Evolutionary conservation across 2,888 invertebrate species (phyloP).

Genomic region (Nycteola revayana): DNA sequence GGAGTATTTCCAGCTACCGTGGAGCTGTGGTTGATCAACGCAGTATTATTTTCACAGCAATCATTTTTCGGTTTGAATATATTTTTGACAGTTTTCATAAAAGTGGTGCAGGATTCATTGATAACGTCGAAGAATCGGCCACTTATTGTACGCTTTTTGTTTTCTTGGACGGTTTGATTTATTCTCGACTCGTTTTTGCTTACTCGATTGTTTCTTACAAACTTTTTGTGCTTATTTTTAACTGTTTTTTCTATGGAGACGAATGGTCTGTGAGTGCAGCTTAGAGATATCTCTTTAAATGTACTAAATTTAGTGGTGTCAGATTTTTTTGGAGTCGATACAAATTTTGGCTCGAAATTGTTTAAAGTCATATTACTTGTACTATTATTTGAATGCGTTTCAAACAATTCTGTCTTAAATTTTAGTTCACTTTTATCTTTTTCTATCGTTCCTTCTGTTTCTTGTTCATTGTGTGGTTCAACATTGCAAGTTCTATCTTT

Average conservation of each 20-base stretch:
- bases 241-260: constrained; percentile 1
- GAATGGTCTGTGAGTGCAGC: too few species aligned
- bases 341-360: constrained; percentile 47
- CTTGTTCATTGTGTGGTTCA: too few species aligned
- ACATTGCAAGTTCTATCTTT: background rate
- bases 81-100: constrained; percentile 58
- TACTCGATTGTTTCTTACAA: constrained; percentile 3
- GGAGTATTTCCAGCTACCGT: too few species aligned
- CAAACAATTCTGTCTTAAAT: background rate
- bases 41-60: constrained; percentile 2
- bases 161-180: constrained; percentile 20
- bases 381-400: constrained; percentile 9
- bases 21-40: too few species aligned
- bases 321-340: constrained; percentile 53
- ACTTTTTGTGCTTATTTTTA: constrained; percentile 4
- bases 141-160: constrained; percentile 44
- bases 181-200: too few species aligned
- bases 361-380: constrained; percentile 1
- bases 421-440: background rate
- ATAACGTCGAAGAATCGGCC: constrained; percentile 54
- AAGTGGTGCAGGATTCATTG: constrained; percentile 61
- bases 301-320: background rate
- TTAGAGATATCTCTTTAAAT: too few species aligned
- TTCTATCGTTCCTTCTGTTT: too few species aligned
- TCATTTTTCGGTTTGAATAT: constrained; percentile 48